phyloP scores from a whole-genome alignment of 2,888 invertebrate genomes.

The Cotesia congregata region DNA sequence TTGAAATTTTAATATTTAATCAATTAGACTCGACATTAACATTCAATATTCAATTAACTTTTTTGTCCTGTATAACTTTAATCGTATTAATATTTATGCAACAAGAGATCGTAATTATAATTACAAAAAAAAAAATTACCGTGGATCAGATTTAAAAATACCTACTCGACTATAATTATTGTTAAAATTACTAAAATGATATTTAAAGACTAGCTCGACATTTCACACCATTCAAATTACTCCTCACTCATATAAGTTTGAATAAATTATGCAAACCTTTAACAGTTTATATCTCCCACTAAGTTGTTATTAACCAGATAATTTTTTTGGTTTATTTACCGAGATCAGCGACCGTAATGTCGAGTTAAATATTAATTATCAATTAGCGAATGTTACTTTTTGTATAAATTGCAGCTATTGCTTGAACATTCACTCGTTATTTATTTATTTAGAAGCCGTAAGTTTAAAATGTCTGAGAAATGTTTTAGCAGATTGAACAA shows the following conservation, averaged over 20 bases:
- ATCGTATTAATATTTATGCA: too few species aligned
- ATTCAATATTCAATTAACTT: background rate
- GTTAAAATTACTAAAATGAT: too few species aligned
- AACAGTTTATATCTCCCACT: background rate
- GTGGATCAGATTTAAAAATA: too few species aligned
- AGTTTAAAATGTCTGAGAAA: constrained; percentile 5
- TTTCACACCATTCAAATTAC: background rate
- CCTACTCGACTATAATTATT: too few species aligned
- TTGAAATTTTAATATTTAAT: background rate
- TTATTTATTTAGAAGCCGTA: background rate
- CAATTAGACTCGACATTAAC: background rate
- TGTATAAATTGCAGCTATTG: background rate
- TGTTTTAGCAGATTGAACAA: background rate
- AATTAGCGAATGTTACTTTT: background rate
- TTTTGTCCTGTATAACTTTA: background rate
- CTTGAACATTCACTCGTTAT: background rate
- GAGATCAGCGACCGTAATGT: constrained; percentile 1
- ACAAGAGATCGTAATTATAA: too few species aligned
- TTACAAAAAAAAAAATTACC: too few species aligned
- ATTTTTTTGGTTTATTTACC: background rate
- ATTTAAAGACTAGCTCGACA: background rate
- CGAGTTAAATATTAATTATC: background rate
- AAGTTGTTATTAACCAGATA: background rate
- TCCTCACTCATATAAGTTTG: background rate
- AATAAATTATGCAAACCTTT: background rate